phyloP scores from a whole-genome alignment of 1,140 invertebrate genomes.

The Drosophila navojoa region DNA sequence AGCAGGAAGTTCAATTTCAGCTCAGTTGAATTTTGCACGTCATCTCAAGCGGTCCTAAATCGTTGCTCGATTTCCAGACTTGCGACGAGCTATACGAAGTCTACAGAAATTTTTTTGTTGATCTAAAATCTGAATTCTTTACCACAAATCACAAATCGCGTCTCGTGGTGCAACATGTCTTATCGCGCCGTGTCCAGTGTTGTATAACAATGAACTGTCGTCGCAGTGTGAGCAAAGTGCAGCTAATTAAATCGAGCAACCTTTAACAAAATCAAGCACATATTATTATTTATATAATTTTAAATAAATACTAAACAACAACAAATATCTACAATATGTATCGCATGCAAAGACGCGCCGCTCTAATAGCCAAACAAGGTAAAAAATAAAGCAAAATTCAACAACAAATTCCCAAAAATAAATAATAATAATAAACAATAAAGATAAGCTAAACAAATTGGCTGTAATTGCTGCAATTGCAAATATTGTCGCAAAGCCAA shows the following conservation, averaged over 20 bases:
- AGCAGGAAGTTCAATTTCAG: constrained; percentile 79
- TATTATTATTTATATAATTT: background rate
- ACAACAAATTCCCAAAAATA: background rate
- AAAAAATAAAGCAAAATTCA: constrained; percentile 16
- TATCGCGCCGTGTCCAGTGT: constrained; percentile 4
- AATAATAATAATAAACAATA: background rate
- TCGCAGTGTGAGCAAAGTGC: constrained; percentile 51
- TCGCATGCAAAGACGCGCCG: constrained; percentile 68
- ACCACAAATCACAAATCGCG: constrained; percentile 15
- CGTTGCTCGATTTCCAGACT: constrained; percentile 46
- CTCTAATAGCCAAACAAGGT: constrained; percentile 76
- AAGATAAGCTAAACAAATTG: constrained; percentile 26
- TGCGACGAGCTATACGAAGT: constrained; percentile 9
- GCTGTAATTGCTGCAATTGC: constrained; percentile 1
- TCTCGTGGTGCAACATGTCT: constrained; percentile 45
- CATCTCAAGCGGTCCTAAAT: constrained; percentile 75
- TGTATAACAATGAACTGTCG: constrained; percentile 63
- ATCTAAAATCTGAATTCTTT: constrained; percentile 16
- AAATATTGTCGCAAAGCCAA: constrained; percentile 22
- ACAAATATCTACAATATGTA: constrained; percentile 51
- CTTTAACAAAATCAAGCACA: background rate
- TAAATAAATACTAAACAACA: background rate
- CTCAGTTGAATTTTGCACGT: constrained; percentile 82
- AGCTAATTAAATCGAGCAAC: constrained; percentile 18
- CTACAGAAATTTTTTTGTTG: too few relatives aligned